phyloP scores from a whole-genome alignment of 2,888 invertebrate species.

The Brachylomia viminalis region DNA sequence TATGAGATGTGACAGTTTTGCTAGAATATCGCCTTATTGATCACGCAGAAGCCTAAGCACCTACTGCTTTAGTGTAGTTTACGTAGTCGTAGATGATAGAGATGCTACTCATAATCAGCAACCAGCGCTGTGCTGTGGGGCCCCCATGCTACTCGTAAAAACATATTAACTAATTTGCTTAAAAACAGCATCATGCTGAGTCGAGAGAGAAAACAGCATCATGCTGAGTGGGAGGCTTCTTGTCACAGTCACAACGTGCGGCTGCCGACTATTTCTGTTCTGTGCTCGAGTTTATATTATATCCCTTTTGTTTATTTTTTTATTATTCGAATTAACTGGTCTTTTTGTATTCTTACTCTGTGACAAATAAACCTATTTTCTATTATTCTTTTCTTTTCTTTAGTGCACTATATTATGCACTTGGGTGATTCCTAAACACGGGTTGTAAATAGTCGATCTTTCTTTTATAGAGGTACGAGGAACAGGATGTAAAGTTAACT shows the following conservation, averaged over 20 bases:
- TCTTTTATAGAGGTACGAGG: no score
- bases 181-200: not conserved
- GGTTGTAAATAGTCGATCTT: not conserved
- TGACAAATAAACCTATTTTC: not conserved
- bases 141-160: not conserved
- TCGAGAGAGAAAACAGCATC: not conserved
- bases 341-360: no score
- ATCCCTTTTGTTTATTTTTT: no score
- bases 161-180: not conserved
- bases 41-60: not conserved
- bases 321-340: no score
- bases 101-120: not conserved
- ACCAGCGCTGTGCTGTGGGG: not conserved
- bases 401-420: no score
- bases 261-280: not conserved
- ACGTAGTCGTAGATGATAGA: not conserved
- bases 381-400: not conserved
- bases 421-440: not conserved
- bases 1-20: not conserved
- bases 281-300: not conserved
- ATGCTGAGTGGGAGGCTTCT: not conserved
- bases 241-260: not conserved
- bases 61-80: not conserved
- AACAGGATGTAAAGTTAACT: no score
- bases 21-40: not conserved